Evolutionary conservation across 2,888 invertebrate species (phyloP), one percentile per base, ranked within the genome.

Genomic region (Aspidapion aeneum): DNA sequence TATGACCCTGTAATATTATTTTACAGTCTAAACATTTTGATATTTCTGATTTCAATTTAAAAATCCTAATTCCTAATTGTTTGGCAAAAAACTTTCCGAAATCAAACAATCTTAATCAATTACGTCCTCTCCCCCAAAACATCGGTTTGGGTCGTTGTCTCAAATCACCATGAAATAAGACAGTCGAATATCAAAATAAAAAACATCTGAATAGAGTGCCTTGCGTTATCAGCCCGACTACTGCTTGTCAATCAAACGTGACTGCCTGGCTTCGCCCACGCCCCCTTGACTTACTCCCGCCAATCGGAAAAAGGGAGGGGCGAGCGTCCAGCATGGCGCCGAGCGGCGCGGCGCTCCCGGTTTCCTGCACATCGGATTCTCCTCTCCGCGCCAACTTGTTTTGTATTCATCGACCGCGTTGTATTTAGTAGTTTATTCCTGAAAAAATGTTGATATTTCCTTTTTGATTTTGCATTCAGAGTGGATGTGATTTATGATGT

Each of bases 261-360:
- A 71, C 73, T 68, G 69, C 64, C 65, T 64, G 68, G 56, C 48
- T 21, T 58, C 18, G 58, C 21, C 64, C 58, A 64, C 66, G 60
- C 66, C 66, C 20, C 55, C 49, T 16, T 18, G 21, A 18, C 18
- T 50, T 57, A n/a, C 5, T 21, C 9, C 55, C 19, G 17, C 66
- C 64, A 67, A 67, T 67, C 2, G 55, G 12, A 58, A 12, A 22
- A 67, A 64, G 70, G 75, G 74, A 74, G 78, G 75, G 74, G 76
- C 74, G 69, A 70, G 67, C 74, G 72, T 73, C 75, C 77, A 78
- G 78, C 72, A 77, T 78, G 78, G 78, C 78, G 78, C 69, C 70
- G 67, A 63, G 65, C 73, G 75, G 74, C 74, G 75, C 35, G 35
- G 35, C 35, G 35, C 35, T 35, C 35, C 12, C 35, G 35, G 5